Evolutionary conservation across 2,113 vertebrate genomes (phyloP).

Genomic region (Noctilio leporinus): DNA sequence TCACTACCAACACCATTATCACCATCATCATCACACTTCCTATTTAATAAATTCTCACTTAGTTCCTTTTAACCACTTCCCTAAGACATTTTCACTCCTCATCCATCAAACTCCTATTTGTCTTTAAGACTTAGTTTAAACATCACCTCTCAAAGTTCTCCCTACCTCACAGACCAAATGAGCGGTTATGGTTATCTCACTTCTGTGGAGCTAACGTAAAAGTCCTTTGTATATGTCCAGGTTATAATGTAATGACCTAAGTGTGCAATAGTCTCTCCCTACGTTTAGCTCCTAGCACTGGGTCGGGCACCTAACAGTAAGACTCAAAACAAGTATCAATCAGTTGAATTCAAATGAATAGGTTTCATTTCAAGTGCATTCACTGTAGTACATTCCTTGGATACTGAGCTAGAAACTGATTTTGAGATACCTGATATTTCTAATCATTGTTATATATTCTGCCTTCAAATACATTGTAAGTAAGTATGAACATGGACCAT

Average conservation of each 20-base stretch:
- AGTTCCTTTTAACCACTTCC: neutral
- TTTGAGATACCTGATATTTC: neutral
- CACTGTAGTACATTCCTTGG: neutral
- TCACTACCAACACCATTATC: neutral
- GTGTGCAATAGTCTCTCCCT: neutral
- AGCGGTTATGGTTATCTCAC: neutral
- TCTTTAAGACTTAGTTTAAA: neutral
- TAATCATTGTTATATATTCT: neutral
- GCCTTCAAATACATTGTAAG: neutral
- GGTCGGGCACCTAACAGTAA: neutral
- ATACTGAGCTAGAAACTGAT: neutral
- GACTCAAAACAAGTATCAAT: neutral
- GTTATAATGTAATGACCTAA: neutral
- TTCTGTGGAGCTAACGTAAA: neutral
- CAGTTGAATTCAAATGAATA: neutral
- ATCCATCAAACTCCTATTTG: neutral
- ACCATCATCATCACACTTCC: neutral
- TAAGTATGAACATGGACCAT: neutral
- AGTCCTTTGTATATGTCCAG: neutral
- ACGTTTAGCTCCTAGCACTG: neutral
- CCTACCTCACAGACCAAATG: neutral
- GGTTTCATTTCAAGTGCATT: neutral
- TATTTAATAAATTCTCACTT: neutral
- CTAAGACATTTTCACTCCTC: neutral
- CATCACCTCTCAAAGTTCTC: neutral